Evolutionary conservation across 2,797 vertebrate genomes (phyloP).

Genomic region (Molossus molossus): DNA sequence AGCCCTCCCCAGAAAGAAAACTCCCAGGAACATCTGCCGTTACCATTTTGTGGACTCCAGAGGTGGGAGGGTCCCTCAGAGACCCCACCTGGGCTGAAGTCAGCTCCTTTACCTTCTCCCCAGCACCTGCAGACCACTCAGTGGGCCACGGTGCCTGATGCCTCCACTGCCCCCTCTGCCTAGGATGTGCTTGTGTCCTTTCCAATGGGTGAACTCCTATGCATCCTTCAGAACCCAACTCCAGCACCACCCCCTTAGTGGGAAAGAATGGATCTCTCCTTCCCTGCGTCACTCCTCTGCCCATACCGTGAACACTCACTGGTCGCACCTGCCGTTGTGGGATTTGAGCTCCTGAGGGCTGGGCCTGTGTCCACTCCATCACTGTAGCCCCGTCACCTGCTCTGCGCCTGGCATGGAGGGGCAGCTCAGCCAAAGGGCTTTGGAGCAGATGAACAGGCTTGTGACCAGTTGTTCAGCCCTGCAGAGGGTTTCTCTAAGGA

Average conservation of each 20-base stretch:
- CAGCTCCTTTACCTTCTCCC: neutral
- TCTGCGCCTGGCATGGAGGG: neutral
- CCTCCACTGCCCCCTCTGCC: neutral
- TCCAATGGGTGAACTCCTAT: neutral
- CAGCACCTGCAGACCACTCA: neutral
- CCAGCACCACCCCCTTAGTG: neutral
- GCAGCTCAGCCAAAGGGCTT: neutral
- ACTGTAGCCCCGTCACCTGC: neutral
- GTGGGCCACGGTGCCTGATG: accelerated
- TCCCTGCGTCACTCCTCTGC: neutral
- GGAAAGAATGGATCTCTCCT: neutral
- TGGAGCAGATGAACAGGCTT: neutral
- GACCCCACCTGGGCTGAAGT: neutral
- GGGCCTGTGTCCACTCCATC: neutral
- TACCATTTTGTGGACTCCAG: neutral
- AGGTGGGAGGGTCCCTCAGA: neutral
- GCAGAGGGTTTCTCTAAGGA: neutral
- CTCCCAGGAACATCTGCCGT: neutral
- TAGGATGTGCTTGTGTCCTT: neutral
- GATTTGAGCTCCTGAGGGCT: neutral
- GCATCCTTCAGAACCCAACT: neutral
- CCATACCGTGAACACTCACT: neutral
- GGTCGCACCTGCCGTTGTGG: neutral
- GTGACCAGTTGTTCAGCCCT: neutral
- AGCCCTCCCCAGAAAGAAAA: neutral